phyloP scores from a whole-genome alignment of 1,140 invertebrate species.

The Choristoneura fumiferana region DNA sequence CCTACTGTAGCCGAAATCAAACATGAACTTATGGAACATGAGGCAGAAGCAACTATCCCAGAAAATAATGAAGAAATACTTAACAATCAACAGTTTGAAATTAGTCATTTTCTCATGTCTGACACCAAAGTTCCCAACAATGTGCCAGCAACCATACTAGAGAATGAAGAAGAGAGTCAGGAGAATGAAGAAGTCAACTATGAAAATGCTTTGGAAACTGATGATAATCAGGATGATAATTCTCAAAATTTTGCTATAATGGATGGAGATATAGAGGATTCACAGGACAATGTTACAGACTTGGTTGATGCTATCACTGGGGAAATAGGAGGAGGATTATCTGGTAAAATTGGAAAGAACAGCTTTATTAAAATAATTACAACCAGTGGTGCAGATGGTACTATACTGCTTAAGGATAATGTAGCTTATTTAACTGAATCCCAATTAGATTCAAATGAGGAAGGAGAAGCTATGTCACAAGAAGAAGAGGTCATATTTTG shows the following conservation, averaged over 20 bases:
- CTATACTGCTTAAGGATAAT: slow-evolving; percentile 16
- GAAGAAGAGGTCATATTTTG: slow-evolving; percentile 67
- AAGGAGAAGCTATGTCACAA: slow-evolving; percentile 48
- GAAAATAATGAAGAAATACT: slow-evolving; percentile 15
- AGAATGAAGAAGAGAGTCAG: slow-evolving; percentile 63
- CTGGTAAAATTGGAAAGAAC: slow-evolving; percentile 2
- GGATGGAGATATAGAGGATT: slow-evolving; percentile 29
- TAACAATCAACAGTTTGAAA: slow-evolving; percentile 22
- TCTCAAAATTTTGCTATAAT: slow-evolving; percentile 34
- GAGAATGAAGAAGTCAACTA: slow-evolving; percentile 42
- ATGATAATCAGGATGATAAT: slow-evolving; percentile 35
- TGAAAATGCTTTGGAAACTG: slow-evolving; percentile 42
- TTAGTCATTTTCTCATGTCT: slow-evolving; percentile 43
- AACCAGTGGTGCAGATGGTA: slow-evolving; percentile 32
- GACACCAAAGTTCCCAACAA: slow-evolving; percentile 53
- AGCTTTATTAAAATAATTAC: slow-evolving; percentile 60
- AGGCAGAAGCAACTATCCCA: slow-evolving; percentile 1
- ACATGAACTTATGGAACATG: slow-evolving; percentile 23
- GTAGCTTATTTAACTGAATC: slow-evolving; percentile 53
- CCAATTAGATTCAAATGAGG: slow-evolving; percentile 42
- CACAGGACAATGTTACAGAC: slow-evolving; percentile 31
- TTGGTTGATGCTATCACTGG: slow-evolving; percentile 27
- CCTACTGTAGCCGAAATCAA: slow-evolving; percentile 23
- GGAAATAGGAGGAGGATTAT: background rate
- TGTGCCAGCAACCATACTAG: slow-evolving; percentile 63